These are phyloP conservation scores for Phaonia tiefii DNA, from an alignment of 2,888 invertebrate genomes.

Conservation along the genomic window DNA sequence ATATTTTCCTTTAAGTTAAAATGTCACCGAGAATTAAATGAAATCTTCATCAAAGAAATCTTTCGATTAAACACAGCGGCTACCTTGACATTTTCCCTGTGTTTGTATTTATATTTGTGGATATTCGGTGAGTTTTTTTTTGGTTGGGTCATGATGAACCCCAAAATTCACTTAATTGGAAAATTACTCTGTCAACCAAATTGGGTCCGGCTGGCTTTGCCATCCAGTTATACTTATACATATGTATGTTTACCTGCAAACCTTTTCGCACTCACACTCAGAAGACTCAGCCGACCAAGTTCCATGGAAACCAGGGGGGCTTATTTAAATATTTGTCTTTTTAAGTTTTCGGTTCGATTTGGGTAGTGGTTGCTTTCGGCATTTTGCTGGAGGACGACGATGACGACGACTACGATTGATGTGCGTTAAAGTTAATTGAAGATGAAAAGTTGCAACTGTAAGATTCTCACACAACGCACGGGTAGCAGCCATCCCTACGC, in stretches of 20 bases:
- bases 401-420: conserved; percentile 61
- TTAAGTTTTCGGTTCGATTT: conserved; percentile 1
- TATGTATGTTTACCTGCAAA: not conserved
- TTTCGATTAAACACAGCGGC: conserved; percentile 52
- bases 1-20: not conserved
- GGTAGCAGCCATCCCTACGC: conserved; percentile 12
- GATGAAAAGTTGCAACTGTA: conserved; percentile 68
- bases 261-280: not conserved
- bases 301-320: conserved; percentile 16
- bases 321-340: conserved; percentile 52
- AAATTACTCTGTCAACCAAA: conserved; percentile 66
- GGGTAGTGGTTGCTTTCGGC: conserved; percentile 27
- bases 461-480: conserved; percentile 56
- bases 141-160: conserved; percentile 38
- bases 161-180: conserved; percentile 65
- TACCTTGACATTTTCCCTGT: conserved; percentile 57
- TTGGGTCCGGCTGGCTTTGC: conserved; percentile 37
- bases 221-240: not conserved
- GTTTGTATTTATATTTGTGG: too few species aligned
- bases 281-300: not conserved
- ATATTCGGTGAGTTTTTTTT: too few species aligned
- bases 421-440: conserved; percentile 67
- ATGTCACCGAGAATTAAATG: conserved; percentile 62
- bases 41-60: conserved; percentile 65
- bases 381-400: conserved; percentile 26